Evolutionary conservation across 2,113 vertebrate genomes (phyloP).

Genomic region (Eleginops maclovinus): DNA sequence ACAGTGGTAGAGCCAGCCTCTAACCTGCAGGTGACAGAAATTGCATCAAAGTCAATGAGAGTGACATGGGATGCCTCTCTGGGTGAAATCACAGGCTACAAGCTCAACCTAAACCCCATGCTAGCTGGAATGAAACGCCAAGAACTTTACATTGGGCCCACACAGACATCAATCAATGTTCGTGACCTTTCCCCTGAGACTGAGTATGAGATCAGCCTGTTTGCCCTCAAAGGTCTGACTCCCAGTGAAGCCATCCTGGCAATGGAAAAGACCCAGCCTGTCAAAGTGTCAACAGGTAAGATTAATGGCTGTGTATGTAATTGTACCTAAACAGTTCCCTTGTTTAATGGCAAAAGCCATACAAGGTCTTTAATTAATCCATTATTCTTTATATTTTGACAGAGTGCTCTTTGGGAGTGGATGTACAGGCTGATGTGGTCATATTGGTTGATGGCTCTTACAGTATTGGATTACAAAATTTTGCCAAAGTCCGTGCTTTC

Average conservation of each 20-base stretch:
- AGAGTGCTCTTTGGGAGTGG: constrained; percentile 98
- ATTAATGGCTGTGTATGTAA: neutral
- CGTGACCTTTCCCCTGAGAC: constrained; percentile 95
- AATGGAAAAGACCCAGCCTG: constrained; percentile 94
- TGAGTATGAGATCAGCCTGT: constrained; percentile 94
- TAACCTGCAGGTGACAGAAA: constrained; percentile 90
- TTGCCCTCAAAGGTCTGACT: constrained; percentile 91
- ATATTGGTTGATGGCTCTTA: constrained; percentile 98
- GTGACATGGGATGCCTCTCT: constrained; percentile 91
- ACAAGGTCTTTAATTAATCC: constrained; percentile 69
- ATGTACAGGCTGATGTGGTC: constrained; percentile 97
- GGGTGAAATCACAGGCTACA: constrained; percentile 93
- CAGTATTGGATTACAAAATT: constrained; percentile 98
- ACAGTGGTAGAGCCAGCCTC: constrained; percentile 92
- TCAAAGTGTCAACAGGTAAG: constrained; percentile 95
- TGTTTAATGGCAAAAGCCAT: neutral
- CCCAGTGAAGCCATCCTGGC: constrained; percentile 90
- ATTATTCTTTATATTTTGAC: constrained; percentile 71
- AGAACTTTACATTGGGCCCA: constrained; percentile 90
- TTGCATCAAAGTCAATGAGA: constrained; percentile 94
- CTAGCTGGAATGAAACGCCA: constrained; percentile 90
- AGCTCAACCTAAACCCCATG: constrained; percentile 92
- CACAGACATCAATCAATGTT: constrained; percentile 89
- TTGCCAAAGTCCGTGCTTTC: constrained; percentile 98
- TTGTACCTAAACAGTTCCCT: neutral